Evolutionary conservation across 2,797 vertebrate genomes (phyloP), one percentile per base, ranked within the genome.

Genomic region (Acrossocheilus wenchowensis): DNA sequence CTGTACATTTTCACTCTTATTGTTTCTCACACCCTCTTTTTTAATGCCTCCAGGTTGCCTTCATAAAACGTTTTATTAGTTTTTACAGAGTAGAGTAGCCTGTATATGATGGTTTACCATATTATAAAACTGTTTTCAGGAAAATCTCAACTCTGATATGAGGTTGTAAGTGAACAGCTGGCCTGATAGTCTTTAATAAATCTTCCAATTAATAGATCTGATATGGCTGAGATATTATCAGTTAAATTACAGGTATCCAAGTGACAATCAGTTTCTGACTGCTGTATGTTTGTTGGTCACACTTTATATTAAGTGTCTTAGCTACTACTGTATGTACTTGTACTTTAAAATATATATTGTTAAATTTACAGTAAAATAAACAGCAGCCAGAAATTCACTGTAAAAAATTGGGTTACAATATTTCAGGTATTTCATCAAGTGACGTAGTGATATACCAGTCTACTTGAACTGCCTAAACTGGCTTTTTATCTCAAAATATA

Each of bases 251-350:
- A 52, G 34, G 45, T 78, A 41, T 52, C 73, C 26, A 43, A 62
- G 57, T 77, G 12, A 66, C 57, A 75, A 39, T 69, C 30, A 41
- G 30, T 39, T 2, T 62, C 81, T 6, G 17, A 6, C 17, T 36
- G 81, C 52, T 83, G 19, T 48, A n/a, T 54, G 60, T 64, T 36
- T 82, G 30, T 52, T 62, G 11, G 11, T 62, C 54, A 79, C 23
- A 79, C n/a, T 64, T 62, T 79, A 79, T 19, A 62, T 39, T 78
- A 78, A 57, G 75, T 41, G 21, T n/a, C 50, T 39, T 77, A 39
- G 36, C 30, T 77, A 23, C 74, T 77, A 36, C 2, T 7, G 19
- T 2, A 2, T 78, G 34, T 8, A 39, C 21, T 23, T 54, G 1
- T 10, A 36, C 48, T 52, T 12, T 39, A 57, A 39, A 34, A n/a